A percentile compares a stretch with the other conserved stretches of the same genome.
Evolutionary conservation across 2,888 invertebrate species (phyloP).

Genomic region (Meiosimyza decipiens): DNA sequence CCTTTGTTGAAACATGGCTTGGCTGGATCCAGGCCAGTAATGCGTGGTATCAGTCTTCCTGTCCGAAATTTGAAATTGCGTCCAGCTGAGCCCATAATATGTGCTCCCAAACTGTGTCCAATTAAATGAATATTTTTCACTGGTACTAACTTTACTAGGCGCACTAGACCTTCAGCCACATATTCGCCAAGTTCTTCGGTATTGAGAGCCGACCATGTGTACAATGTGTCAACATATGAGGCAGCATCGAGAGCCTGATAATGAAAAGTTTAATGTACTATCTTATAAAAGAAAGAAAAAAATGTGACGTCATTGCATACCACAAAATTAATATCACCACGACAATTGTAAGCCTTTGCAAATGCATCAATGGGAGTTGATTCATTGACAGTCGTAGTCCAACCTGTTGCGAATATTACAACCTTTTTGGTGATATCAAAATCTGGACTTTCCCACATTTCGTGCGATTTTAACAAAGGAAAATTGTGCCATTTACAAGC

Average conservation of each 20-base stretch:
- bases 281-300: background rate
- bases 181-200: slow-evolving; percentile 61
- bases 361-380: slow-evolving; percentile 54
- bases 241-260: slow-evolving; percentile 61
- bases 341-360: slow-evolving; percentile 60
- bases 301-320: slow-evolving; percentile 54
- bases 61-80: slow-evolving; percentile 55
- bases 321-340: slow-evolving; percentile 63
- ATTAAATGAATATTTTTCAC: slow-evolving; percentile 62
- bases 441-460: slow-evolving; percentile 58
- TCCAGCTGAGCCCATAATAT: slow-evolving; percentile 63
- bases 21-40: slow-evolving; percentile 66
- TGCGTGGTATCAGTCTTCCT: slow-evolving; percentile 54
- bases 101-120: slow-evolving; percentile 65
- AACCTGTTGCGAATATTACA: slow-evolving; percentile 43
- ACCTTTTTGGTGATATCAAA: no score
- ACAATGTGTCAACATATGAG: slow-evolving; percentile 61
- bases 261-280: background rate
- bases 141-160: slow-evolving; percentile 54
- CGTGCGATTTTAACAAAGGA: slow-evolving; percentile 55
- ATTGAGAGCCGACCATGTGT: slow-evolving; percentile 65
- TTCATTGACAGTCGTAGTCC: slow-evolving; percentile 45
- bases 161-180: slow-evolving; percentile 56
- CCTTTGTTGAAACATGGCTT: slow-evolving; percentile 66
- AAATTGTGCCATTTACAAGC: slow-evolving; percentile 53